Percentiles rank a stretch among this genome's conserved stretches.
Conservation (phyloP, 2,888 invertebrate species). For the Agrilus mali region DNA sequence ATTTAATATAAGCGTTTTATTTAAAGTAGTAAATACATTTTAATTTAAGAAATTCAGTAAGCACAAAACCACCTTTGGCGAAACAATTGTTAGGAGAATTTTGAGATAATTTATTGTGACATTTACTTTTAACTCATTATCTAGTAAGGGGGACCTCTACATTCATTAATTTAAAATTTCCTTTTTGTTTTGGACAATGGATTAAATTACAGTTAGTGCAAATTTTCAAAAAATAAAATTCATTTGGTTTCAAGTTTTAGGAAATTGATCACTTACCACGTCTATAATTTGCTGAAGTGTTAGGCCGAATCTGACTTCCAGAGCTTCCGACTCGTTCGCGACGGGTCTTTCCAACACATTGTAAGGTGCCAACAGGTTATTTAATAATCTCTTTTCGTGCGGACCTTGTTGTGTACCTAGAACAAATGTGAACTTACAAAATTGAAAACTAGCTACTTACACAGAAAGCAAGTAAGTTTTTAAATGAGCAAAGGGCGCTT, state of each 20-base stretch:
- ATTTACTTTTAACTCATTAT: no score
- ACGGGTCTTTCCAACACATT: slow-evolving; percentile 85
- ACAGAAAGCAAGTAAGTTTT: background rate
- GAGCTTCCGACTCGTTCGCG: slow-evolving; percentile 80
- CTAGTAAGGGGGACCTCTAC: no score
- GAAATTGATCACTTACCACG: slow-evolving; percentile 59
- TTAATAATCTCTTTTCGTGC: slow-evolving; percentile 78
- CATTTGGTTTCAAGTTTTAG: background rate
- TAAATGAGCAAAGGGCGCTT: background rate
- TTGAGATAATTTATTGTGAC: no score
- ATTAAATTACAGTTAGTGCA: no score
- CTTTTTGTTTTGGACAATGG: no score
- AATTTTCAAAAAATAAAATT: no score
- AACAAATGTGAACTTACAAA: slow-evolving; percentile 23
- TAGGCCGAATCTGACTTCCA: slow-evolving; percentile 83
- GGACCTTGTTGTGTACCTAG: slow-evolving; percentile 80
- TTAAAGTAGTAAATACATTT: no score
- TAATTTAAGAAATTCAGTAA: no score
- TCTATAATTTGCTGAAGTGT: slow-evolving; percentile 89
- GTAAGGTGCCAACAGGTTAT: slow-evolving; percentile 69
- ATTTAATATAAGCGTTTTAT: no score
- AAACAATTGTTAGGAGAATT: no score
- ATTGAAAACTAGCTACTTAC: background rate
- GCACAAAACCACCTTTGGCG: no score
- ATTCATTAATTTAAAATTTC: no score